Percentiles rank a stretch among this genome's conserved stretches.
Evolutionary conservation across 2,797 vertebrate genomes (phyloP).

Genomic region (Chromis chromis): DNA sequence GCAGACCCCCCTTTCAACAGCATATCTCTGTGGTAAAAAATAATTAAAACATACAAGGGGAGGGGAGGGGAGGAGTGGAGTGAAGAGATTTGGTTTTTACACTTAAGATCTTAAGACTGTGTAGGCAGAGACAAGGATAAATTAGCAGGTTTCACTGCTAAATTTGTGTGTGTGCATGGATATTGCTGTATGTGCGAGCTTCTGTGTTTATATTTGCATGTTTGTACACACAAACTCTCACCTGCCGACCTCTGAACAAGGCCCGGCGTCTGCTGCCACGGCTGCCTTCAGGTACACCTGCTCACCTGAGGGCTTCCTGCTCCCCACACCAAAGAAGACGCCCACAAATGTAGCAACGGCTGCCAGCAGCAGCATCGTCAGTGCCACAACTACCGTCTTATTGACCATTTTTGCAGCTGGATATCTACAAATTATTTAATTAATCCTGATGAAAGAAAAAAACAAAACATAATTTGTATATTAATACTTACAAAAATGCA

Average conservation of each 20-base stretch:
- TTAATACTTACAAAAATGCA: background rate
- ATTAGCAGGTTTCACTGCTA: background rate
- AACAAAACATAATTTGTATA: background rate
- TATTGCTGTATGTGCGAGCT: background rate
- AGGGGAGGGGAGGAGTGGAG: background rate
- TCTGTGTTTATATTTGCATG: background rate
- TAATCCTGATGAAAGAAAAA: slow-evolving; percentile 26
- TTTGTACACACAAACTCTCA: slow-evolving; percentile 66
- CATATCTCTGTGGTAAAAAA: slow-evolving; percentile 83
- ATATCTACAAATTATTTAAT: background rate
- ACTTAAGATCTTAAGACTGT: slow-evolving; percentile 15
- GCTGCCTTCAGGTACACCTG: slow-evolving; percentile 83
- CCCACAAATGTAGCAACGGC: slow-evolving; percentile 76
- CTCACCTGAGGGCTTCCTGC: background rate
- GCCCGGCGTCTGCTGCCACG: slow-evolving; percentile 90
- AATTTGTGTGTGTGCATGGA: background rate
- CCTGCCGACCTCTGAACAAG: slow-evolving; percentile 92
- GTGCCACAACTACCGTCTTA: slow-evolving; percentile 55
- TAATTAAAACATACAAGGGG: slow-evolving; percentile 27
- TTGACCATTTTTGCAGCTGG: slow-evolving; percentile 67
- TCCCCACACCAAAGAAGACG: slow-evolving; percentile 83
- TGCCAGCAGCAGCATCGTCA: slow-evolving; percentile 76
- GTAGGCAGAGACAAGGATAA: slow-evolving; percentile 1
- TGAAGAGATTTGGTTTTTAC: slow-evolving; percentile 21
- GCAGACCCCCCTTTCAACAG: slow-evolving; percentile 89